Base-by-base conservation (phyloP, 1,140 invertebrate species). In the Tigriopus japonicus region DNA sequence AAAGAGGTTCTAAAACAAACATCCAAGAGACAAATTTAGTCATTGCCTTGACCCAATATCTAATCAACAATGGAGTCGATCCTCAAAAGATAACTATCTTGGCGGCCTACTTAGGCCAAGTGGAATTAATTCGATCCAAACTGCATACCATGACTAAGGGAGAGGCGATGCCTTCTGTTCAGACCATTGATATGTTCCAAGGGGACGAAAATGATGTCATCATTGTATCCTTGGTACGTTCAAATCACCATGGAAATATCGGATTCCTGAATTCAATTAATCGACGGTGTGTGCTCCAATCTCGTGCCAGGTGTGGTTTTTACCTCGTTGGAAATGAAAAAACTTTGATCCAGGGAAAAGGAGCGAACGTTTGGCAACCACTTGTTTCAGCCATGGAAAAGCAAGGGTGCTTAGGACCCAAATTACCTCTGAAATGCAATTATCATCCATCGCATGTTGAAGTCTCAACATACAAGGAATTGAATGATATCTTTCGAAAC, bases 121-220 rank as follows among this genome's bases (percentile, higher is more conserved):
- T 62, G 59, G 60, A 54, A 45, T 21, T 64, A 1, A 52, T 66
- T 14, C 42, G 51, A 3, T 59, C 61, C 59, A 62, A 63, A 35
- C 2, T 49, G n/a, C 12, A 5, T 13, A 24, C 6, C 2, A 19
- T 15, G 5, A 35, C 1, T 2, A 28, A 53, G 9, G 13, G 3
- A 5, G 28, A 35, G 28, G 9, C 28, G 3, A 5, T 35, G 28
- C 28, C 28, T 5, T 5, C 28, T 5, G 28, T 35, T 9, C 28
- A 78, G 42, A 78, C 80, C 6, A 78, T 90, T 1, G 87, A 91
- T 69, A 87, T 85, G 68, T 89, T 78, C 68, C 86, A 89, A 75
- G 87, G 87, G 1, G 82, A 89, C 69, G 87, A 92, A 71, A 84
- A 80, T 42, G 80, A 86, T 64, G 87, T 92, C 28, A 82, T 91